Conservation (phyloP, 2,888 invertebrate genomes). For the Lithosia quadra region DNA sequence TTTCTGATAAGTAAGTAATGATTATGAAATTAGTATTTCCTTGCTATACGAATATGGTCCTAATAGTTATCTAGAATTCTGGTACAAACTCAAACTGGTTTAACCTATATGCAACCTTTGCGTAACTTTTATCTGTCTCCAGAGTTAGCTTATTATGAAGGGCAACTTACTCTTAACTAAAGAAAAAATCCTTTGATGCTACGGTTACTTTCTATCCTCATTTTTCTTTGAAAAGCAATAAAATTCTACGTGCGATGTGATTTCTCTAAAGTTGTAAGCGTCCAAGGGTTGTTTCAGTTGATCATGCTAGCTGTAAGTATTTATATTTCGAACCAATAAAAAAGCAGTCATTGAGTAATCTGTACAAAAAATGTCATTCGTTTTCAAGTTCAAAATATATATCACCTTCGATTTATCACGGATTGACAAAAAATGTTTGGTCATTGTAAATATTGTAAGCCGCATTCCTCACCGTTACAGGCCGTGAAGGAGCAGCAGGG, state of each 20-base stretch:
- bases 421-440: conserved; percentile 49
- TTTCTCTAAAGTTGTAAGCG: too few relatives aligned
- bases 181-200: not conserved
- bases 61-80: not conserved
- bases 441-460: conserved; percentile 57
- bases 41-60: not conserved
- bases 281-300: not conserved
- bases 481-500: conserved; percentile 55
- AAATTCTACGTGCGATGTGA: too few relatives aligned
- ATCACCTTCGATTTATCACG: conserved; percentile 37
- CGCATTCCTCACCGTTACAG: conserved; percentile 61
- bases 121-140: too few relatives aligned
- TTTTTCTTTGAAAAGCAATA: not conserved
- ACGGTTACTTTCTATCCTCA: not conserved
- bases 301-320: not conserved
- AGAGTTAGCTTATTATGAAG: too few relatives aligned
- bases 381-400: conserved; percentile 24
- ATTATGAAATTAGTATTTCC: not conserved
- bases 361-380: conserved; percentile 7
- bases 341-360: not conserved
- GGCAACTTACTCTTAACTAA: not conserved
- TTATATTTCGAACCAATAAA: not conserved
- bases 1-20: too few relatives aligned
- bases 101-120: too few relatives aligned
- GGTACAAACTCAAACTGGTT: too few relatives aligned